Evolutionary conservation across 2,113 vertebrate species (phyloP).

Genomic region (Athene noctua): DNA sequence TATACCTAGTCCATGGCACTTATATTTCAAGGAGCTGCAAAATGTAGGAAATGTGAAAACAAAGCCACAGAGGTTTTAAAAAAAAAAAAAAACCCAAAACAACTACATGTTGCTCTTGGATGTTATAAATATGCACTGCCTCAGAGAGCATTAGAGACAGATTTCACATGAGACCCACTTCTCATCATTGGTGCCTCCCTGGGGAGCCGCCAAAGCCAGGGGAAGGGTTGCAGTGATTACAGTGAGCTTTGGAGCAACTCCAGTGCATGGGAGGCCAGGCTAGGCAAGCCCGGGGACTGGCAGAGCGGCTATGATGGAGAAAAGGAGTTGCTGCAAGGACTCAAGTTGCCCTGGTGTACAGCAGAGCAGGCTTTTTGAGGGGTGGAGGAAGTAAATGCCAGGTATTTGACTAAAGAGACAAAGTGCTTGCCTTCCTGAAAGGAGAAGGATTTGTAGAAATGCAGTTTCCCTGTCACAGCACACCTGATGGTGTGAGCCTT

Average conservation of each 20-base stretch:
- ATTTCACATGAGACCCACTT: not conserved
- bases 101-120: not conserved
- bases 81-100: not conserved
- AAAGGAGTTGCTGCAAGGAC: not conserved
- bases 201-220: not conserved
- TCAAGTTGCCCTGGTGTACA: not conserved
- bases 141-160: not conserved
- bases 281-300: not conserved
- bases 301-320: rapidly evolving
- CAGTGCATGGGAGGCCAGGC: rapidly evolving
- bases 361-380: not conserved
- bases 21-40: not conserved
- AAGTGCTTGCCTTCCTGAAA: not conserved
- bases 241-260: not conserved
- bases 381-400: not conserved
- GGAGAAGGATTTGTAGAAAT: not conserved
- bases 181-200: not conserved
- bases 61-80: not conserved
- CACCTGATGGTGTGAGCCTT: not conserved
- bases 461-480: not conserved
- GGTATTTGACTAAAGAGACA: not conserved
- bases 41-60: not conserved
- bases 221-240: not conserved
- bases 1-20: not conserved
- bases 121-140: not conserved